Evolutionary conservation across 2,888 invertebrate species (phyloP).

Genomic region (Acanthosoma haemorrhoidale): DNA sequence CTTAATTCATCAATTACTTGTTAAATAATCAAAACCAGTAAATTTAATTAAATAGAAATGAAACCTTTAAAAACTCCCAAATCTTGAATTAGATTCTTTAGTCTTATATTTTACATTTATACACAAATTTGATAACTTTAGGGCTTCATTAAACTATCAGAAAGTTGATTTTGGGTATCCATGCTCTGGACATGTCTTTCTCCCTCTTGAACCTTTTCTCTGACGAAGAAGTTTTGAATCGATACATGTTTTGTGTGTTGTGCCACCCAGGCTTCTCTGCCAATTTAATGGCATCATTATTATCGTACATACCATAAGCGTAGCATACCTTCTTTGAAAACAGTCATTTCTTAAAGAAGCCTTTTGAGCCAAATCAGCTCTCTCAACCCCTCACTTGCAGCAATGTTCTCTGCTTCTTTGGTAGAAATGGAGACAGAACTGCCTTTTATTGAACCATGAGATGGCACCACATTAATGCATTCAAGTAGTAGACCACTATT

Average conservation of each 20-base stretch:
- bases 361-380: background rate
- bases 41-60: background rate
- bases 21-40: background rate
- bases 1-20: background rate
- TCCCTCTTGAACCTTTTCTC: too few relatives aligned
- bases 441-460: background rate
- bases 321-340: background rate
- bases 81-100: background rate
- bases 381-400: background rate
- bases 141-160: background rate
- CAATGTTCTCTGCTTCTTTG: background rate
- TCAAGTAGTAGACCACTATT: background rate
- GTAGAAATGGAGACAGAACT: too few relatives aligned
- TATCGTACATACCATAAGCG: background rate
- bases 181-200: too few relatives aligned
- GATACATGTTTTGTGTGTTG: slow-evolving; percentile 30
- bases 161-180: too few relatives aligned
- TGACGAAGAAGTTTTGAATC: background rate
- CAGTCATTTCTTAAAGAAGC: background rate
- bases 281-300: background rate
- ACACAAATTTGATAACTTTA: background rate
- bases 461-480: background rate
- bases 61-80: background rate
- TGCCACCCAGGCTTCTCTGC: background rate
- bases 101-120: too few relatives aligned